Evolutionary conservation across 2,888 invertebrate species (phyloP).

Genomic region (Oscheius sp.): DNA sequence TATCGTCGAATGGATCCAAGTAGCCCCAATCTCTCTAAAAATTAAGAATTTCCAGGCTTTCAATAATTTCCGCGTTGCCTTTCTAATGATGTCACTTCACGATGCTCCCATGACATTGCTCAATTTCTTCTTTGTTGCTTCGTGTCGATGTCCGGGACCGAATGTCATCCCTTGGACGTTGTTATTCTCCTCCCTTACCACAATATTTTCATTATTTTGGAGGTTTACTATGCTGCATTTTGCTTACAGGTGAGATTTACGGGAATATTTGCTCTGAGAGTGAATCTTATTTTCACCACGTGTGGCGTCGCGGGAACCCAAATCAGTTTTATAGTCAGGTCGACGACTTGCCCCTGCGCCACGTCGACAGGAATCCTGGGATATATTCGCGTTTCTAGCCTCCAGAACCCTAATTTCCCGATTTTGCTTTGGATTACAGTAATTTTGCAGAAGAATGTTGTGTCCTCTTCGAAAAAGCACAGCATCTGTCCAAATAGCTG

Average conservation of each 20-base stretch:
- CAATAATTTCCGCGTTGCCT: conserved; percentile 73
- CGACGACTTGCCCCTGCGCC: too few relatives aligned
- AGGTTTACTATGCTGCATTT: conserved; percentile 70
- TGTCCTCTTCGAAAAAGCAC: conserved; percentile 46
- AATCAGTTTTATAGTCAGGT: too few relatives aligned
- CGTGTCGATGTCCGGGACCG: conserved; percentile 70
- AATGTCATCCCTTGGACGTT: conserved; percentile 69
- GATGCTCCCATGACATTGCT: conserved; percentile 71
- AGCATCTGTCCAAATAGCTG: conserved; percentile 49
- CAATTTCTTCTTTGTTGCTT: conserved; percentile 71
- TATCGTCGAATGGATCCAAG: conserved; percentile 70
- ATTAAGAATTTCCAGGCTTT: conserved; percentile 57
- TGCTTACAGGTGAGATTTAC: conserved; percentile 60
- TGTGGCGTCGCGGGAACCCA: too few relatives aligned
- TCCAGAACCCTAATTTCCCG: too few relatives aligned
- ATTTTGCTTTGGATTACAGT: too few relatives aligned
- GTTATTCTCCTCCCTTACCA: conserved; percentile 62
- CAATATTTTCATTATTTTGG: conserved; percentile 67
- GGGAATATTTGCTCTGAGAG: neutral
- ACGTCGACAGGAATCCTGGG: too few relatives aligned
- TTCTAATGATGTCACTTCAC: conserved; percentile 70
- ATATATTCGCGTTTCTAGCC: neutral
- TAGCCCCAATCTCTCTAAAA: conserved; percentile 3
- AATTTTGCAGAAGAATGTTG: conserved; percentile 59
- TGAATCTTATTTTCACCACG: neutral